Evolutionary conservation across 2,113 vertebrate species (phyloP).

Genomic region (Indri indri): DNA sequence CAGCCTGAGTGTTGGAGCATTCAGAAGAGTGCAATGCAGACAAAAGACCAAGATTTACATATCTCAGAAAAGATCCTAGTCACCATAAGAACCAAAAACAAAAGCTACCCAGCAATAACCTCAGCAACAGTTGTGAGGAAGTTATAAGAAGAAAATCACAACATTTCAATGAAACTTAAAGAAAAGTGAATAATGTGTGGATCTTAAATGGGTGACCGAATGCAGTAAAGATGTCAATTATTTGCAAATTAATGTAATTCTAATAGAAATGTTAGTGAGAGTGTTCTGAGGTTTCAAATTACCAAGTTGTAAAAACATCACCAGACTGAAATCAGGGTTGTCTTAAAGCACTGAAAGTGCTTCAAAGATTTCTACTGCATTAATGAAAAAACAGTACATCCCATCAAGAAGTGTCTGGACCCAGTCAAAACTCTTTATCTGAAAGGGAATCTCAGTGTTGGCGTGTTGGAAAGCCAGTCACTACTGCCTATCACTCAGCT

Average conservation of each 20-base stretch:
- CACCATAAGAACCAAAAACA: neutral
- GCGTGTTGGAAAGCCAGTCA: conserved; percentile 63
- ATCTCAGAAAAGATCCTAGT: neutral
- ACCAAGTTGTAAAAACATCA: conserved; percentile 27
- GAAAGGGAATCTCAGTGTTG: conserved; percentile 49
- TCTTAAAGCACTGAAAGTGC: conserved; percentile 40
- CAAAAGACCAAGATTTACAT: conserved; percentile 38
- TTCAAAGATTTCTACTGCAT: neutral
- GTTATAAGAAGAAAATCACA: neutral
- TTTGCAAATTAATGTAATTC: neutral
- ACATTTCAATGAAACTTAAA: neutral
- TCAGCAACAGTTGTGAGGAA: neutral
- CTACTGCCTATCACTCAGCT: conserved; percentile 55
- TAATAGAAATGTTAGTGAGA: neutral
- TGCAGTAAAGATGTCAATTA: neutral
- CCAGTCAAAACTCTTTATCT: conserved; percentile 46
- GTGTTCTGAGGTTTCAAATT: neutral
- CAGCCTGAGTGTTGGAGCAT: neutral
- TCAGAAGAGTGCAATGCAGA: neutral
- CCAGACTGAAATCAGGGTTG: neutral
- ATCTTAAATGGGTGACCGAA: neutral
- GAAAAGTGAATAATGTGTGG: neutral
- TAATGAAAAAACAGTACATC: neutral
- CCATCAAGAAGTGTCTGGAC: conserved; percentile 45
- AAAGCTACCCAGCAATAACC: neutral